Percentiles rank a stretch among this genome's conserved stretches.
Evolutionary conservation across 2,888 invertebrate species (phyloP).

Genomic region (Hydroisotoma schaefferi): DNA sequence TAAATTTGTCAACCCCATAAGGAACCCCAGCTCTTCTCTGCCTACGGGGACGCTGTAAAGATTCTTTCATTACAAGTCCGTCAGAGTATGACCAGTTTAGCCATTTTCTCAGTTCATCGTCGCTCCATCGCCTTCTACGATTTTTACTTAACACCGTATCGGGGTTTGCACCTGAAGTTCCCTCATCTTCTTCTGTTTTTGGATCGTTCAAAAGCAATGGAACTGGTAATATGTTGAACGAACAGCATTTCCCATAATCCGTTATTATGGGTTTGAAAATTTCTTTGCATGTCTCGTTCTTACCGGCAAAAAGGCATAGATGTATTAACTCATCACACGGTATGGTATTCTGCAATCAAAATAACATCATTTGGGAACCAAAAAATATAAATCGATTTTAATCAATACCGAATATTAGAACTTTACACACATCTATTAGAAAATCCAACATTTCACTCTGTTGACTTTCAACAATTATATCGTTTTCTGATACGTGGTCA

Average conservation of each 20-base stretch:
- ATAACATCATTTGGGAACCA: no score
- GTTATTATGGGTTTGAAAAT: conserved; percentile 26
- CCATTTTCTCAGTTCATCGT: conserved; percentile 25
- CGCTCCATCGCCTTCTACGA: neutral
- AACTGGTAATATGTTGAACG: conserved; percentile 72
- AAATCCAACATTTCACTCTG: conserved; percentile 32
- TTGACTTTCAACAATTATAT: conserved; percentile 15
- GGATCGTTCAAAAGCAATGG: conserved; percentile 45
- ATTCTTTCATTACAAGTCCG: conserved; percentile 14
- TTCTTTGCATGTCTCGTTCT: neutral
- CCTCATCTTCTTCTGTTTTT: neutral
- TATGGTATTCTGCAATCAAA: conserved; percentile 13
- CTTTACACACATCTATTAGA: conserved; percentile 21
- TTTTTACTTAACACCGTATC: neutral
- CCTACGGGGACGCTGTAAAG: conserved; percentile 4
- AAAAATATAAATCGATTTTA: no score
- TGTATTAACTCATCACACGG: conserved; percentile 17
- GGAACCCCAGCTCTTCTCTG: conserved; percentile 36
- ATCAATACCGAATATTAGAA: no score
- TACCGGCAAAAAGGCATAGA: conserved; percentile 15
- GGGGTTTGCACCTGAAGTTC: neutral
- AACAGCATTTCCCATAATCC: conserved; percentile 58
- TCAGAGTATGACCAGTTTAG: conserved; percentile 27
- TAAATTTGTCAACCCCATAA: conserved; percentile 20
- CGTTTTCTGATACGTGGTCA: conserved; percentile 7